Evolutionary conservation across 2,888 invertebrate species (phyloP).

Genomic region (Diadromus collaris): DNA sequence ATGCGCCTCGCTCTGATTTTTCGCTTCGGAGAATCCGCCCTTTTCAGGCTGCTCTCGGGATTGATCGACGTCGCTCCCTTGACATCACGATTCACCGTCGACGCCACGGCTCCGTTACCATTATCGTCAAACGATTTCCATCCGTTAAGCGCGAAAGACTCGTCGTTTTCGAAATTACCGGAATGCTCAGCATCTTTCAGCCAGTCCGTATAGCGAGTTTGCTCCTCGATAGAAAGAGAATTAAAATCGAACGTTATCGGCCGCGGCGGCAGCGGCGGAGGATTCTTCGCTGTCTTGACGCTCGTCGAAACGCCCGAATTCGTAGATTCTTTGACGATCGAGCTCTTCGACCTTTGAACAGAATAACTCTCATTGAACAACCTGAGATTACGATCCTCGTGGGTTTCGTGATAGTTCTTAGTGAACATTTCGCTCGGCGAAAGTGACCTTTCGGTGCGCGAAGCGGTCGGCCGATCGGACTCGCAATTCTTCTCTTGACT

Average conservation of each 20-base stretch:
- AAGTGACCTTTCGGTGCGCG: neutral
- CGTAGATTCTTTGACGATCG: neutral
- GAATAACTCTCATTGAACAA: neutral
- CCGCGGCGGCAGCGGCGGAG: constrained; percentile 3
- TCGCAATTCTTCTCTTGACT: constrained; percentile 2
- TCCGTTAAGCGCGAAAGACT: neutral
- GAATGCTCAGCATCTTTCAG: neutral
- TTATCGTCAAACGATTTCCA: neutral
- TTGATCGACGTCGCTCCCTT: neutral
- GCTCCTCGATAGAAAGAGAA: neutral
- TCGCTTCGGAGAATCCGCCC: neutral
- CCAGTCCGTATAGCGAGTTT: neutral
- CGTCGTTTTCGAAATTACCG: neutral
- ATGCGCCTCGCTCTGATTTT: neutral
- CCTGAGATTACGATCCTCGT: neutral
- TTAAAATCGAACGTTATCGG: neutral
- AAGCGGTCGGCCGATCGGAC: neutral
- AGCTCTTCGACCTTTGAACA: neutral
- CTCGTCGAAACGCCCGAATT: neutral
- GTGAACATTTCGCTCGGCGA: neutral
- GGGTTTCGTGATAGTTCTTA: neutral
- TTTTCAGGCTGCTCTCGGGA: neutral
- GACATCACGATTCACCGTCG: too few species aligned
- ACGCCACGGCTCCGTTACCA: neutral
- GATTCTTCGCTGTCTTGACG: neutral